Conservation (phyloP, 2,113 vertebrate species). For the Oceanodroma tethys region DNA sequence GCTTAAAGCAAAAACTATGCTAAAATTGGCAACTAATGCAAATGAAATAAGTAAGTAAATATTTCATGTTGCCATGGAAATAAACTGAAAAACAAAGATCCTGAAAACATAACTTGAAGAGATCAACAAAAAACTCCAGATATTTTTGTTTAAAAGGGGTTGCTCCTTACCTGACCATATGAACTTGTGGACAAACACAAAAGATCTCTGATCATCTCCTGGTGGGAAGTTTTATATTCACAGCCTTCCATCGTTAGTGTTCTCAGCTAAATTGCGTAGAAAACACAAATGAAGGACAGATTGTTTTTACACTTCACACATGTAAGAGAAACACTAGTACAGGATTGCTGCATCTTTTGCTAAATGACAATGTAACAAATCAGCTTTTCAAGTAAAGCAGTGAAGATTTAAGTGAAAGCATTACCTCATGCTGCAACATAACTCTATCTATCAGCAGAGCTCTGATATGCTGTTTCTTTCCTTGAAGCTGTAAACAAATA, state of each 20-base stretch:
- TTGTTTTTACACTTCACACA: not conserved
- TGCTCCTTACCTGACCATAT: constrained; percentile 87
- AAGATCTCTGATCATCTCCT: constrained; percentile 90
- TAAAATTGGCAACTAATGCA: not conserved
- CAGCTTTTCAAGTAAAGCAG: not conserved
- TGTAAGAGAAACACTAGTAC: not conserved
- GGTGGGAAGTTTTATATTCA: constrained; percentile 89
- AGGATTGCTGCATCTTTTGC: not conserved
- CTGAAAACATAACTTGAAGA: not conserved
- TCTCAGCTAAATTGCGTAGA: constrained; percentile 77
- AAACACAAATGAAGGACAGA: not conserved
- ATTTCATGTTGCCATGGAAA: not conserved
- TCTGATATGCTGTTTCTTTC: constrained; percentile 95
- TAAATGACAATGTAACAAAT: not conserved
- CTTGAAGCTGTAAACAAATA: constrained; percentile 84
- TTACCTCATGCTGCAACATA: constrained; percentile 97
- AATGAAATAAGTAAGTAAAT: not conserved
- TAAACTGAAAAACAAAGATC: not conserved
- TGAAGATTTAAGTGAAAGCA: not conserved
- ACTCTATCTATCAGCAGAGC: constrained; percentile 94
- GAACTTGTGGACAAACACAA: constrained; percentile 92
- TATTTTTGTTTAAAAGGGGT: not conserved
- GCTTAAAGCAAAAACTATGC: not conserved
- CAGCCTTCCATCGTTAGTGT: constrained; percentile 93
- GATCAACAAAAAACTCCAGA: not conserved